Percentiles rank a stretch among this genome's conserved stretches.
Evolutionary conservation across 2,888 invertebrate genomes (phyloP).

Genomic region (Andrena flavipes): DNA sequence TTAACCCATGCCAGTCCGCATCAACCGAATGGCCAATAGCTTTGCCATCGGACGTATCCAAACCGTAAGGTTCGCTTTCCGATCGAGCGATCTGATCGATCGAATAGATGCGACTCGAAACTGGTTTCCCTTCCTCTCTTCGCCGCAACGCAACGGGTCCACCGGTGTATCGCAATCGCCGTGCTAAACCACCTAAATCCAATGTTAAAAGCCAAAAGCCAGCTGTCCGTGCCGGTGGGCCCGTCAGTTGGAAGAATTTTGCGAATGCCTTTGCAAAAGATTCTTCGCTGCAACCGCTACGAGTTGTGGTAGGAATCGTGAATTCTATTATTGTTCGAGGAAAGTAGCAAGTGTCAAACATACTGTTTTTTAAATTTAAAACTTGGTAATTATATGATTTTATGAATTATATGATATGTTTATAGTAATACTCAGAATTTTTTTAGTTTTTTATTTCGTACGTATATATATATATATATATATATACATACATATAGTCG

Average conservation of each 20-base stretch:
- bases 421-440: too few species aligned
- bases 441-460: too few species aligned
- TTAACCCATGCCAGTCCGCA: constrained; percentile 71
- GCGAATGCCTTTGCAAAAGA: not conserved
- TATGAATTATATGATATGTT: too few species aligned
- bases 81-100: constrained; percentile 57
- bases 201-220: constrained; percentile 57
- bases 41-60: constrained; percentile 50
- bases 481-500: too few species aligned
- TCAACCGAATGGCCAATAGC: constrained; percentile 57
- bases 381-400: too few species aligned
- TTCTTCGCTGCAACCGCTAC: not conserved
- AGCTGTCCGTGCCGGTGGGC: constrained; percentile 1
- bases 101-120: constrained; percentile 47
- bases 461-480: too few species aligned
- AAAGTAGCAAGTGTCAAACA: too few species aligned
- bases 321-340: too few species aligned
- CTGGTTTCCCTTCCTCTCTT: constrained; percentile 47
- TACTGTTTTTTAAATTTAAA: too few species aligned
- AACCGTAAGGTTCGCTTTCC: constrained; percentile 60
- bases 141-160: constrained; percentile 28
- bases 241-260: not conserved
- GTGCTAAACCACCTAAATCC: constrained; percentile 54
- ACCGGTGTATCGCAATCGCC: constrained; percentile 55
- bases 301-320: too few species aligned